Base-by-base conservation (phyloP, 2,888 invertebrate species). In the Tineola bisselliella region DNA sequence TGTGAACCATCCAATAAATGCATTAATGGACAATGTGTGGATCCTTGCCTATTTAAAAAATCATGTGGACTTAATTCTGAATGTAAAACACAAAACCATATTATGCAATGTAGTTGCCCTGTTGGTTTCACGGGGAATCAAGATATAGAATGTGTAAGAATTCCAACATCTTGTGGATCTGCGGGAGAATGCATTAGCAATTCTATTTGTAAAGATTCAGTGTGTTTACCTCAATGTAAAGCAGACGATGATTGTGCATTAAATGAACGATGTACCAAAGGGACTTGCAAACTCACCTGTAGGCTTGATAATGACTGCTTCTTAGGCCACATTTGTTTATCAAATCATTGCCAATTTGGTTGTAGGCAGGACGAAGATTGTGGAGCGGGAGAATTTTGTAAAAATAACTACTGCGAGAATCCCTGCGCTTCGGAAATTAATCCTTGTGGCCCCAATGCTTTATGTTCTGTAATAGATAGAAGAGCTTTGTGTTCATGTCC, bases 221-320 rank as follows among this genome's bases (percentile, higher is more conserved):
- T 94, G 79, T 97, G 97, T 72, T 84, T 94, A 63, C 94, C 94
- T 4, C 87, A 88, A 54, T 97, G 97, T 72, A 80, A 82, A 38
- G 84, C 79, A 13, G 96, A 97, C 75, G 92, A 92, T 68, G 91
- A 94, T 65, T 97, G 97, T 75, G 96, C 96, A 2, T 89, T 93
- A 63, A 97, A 97, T 73, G 97, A 97, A 80, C 94, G 95, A 76
- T 97, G 97, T 79, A 84, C 94, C 8, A 89, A 90, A 70, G 93
- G 92, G 66, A 92, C 91, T 69, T 97, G 96, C 75, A 90, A 94
- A 70, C 81, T 96, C 62, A 96, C 96, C 2, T 97, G 97, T 72
- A 91, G 95, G 58, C 92, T 95, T 0, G 96, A 96, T 74, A 95
- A 96, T 70, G 96, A 97, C 70, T 97, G 96, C 70, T 96, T 96